Evolutionary conservation across 2,888 invertebrate genomes (phyloP).

Genomic region (Bhutanitis thaidina): DNA sequence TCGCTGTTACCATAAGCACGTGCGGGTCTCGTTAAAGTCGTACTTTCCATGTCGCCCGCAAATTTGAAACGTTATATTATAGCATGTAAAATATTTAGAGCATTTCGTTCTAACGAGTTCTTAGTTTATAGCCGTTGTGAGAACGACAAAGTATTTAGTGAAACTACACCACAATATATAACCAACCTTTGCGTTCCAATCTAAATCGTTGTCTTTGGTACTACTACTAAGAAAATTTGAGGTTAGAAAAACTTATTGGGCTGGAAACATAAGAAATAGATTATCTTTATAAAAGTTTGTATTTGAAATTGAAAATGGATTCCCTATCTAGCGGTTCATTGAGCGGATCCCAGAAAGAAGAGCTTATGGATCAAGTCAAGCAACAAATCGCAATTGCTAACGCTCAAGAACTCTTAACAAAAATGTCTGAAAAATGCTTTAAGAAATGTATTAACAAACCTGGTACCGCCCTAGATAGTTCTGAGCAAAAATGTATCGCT

Average conservation of each 20-base stretch:
- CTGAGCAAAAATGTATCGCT: constrained; percentile 97
- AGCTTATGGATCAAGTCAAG: constrained; percentile 96
- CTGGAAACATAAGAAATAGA: constrained; percentile 18
- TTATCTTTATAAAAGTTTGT: constrained; percentile 5
- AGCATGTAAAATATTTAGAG: too few relatives aligned
- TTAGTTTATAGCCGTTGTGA: too few relatives aligned
- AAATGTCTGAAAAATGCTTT: constrained; percentile 98
- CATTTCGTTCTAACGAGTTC: too few relatives aligned
- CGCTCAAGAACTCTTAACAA: constrained; percentile 95
- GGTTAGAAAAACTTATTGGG: constrained; percentile 13
- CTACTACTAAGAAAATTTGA: neutral
- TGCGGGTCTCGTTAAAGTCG: too few relatives aligned
- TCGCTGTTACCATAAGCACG: too few relatives aligned
- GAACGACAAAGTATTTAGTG: too few relatives aligned
- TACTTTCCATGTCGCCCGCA: too few relatives aligned
- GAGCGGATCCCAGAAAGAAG: constrained; percentile 87
- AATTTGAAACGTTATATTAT: too few relatives aligned
- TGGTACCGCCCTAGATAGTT: constrained; percentile 91
- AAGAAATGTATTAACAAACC: constrained; percentile 96
- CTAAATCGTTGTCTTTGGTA: too few relatives aligned
- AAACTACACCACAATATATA: too few relatives aligned
- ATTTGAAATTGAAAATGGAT: constrained; percentile 71
- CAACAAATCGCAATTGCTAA: constrained; percentile 97
- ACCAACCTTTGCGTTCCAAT: too few relatives aligned
- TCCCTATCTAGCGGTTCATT: constrained; percentile 77